Evolutionary conservation across 1,140 invertebrate genomes (phyloP).

Genomic region (Hydropsyche tenuis): DNA sequence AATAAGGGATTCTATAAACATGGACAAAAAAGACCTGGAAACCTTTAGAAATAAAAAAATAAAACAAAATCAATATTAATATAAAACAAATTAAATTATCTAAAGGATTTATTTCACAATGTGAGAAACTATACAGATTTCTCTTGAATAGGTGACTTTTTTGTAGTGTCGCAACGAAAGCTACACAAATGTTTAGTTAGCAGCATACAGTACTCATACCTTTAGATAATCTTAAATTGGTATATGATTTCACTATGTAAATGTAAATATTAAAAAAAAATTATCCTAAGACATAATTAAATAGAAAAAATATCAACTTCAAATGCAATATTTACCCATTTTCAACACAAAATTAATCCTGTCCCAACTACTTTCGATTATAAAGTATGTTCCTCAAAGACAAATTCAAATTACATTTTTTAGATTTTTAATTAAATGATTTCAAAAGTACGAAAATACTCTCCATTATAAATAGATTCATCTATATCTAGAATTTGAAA

Average conservation of each 20-base stretch:
- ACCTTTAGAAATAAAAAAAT: too few species aligned
- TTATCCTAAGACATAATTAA: not conserved
- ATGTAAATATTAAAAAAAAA: not conserved
- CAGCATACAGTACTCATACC: not conserved
- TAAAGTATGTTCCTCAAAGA: not conserved
- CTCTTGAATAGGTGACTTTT: too few species aligned
- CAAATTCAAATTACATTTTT: not conserved
- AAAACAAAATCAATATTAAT: too few species aligned
- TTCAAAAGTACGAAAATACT: conserved; percentile 28
- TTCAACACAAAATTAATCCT: not conserved
- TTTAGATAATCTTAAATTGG: not conserved
- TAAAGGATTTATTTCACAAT: too few species aligned
- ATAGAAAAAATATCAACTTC: too few species aligned
- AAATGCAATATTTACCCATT: too few species aligned
- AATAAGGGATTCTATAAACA: not conserved
- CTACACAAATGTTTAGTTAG: not conserved
- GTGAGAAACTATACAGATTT: too few species aligned
- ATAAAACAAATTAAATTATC: too few species aligned
- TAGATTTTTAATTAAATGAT: conserved; percentile 7
- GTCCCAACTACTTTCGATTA: conserved; percentile 16
- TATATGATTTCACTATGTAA: not conserved
- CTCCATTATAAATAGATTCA: conserved; percentile 18
- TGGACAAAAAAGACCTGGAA: not conserved
- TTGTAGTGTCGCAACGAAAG: too few species aligned
- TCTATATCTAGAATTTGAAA: conserved; percentile 1